Evolutionary conservation across 1,140 invertebrate species (phyloP).

Genomic region (Centruroides vittatus): DNA sequence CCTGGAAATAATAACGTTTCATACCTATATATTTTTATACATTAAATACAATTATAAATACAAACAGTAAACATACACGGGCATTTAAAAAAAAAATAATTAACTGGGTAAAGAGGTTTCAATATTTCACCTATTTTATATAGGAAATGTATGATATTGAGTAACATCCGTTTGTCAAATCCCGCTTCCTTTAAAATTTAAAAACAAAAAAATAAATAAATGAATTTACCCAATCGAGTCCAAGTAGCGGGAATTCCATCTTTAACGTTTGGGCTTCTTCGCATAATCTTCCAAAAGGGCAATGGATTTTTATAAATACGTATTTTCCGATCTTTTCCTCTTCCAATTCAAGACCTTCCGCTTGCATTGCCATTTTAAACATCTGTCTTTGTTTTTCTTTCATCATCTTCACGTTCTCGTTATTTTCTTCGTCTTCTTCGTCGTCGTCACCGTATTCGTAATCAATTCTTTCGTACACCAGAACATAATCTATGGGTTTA

Average conservation of each 20-base stretch:
- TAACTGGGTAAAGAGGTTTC: too few relatives aligned
- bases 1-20: too few relatives aligned
- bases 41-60: too few relatives aligned
- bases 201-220: too few relatives aligned
- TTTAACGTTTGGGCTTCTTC: slow-evolving; percentile 27
- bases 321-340: slow-evolving; percentile 21
- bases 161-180: too few relatives aligned
- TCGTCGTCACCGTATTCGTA: neutral
- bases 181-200: too few relatives aligned
- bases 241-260: slow-evolving; percentile 27
- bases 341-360: slow-evolving; percentile 19
- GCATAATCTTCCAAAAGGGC: slow-evolving; percentile 26
- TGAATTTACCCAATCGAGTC: slow-evolving; percentile 4
- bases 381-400: slow-evolving; percentile 7
- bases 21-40: too few relatives aligned
- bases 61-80: too few relatives aligned
- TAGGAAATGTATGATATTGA: too few relatives aligned
- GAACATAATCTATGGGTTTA: slow-evolving; percentile 1
- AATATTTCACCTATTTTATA: too few relatives aligned
- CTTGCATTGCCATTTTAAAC: slow-evolving; percentile 17
- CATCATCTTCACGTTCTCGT: neutral
- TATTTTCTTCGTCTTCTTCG: neutral
- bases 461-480: slow-evolving; percentile 5
- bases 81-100: too few relatives aligned
- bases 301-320: slow-evolving; percentile 25